phyloP scores from a whole-genome alignment of 1,140 invertebrate species.

The Drosophila equinoxialis region DNA sequence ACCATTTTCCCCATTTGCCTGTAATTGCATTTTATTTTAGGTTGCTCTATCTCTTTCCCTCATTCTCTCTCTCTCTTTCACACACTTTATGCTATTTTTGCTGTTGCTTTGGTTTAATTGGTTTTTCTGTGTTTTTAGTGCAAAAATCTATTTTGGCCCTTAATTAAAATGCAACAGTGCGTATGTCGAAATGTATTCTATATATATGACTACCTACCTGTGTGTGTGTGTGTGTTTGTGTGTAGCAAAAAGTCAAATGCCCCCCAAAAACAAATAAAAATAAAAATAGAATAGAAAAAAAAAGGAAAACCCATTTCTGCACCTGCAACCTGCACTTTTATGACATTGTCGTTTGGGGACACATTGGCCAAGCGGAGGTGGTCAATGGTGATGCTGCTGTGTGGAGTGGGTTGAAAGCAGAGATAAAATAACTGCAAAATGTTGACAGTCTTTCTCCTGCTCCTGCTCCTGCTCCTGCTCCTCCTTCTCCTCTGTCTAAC shows the following conservation, averaged over 20 bases:
- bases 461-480: background rate
- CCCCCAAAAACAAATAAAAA: slow-evolving; percentile 42
- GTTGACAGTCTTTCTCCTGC: slow-evolving; percentile 53
- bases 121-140: slow-evolving; percentile 64
- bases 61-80: background rate
- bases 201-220: background rate
- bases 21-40: slow-evolving; percentile 77
- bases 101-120: slow-evolving; percentile 77
- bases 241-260: slow-evolving; percentile 72
- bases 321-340: slow-evolving; percentile 46
- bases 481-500: background rate
- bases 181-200: slow-evolving; percentile 51
- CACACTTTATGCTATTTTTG: slow-evolving; percentile 13
- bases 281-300: slow-evolving; percentile 22
- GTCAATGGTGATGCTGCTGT: slow-evolving; percentile 1
- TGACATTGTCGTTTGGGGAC: slow-evolving; percentile 39
- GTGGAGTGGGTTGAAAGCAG: background rate
- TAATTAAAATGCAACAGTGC: slow-evolving; percentile 79
- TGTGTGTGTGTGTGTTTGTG: background rate
- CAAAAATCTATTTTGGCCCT: slow-evolving; percentile 65
- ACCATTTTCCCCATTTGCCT: slow-evolving; percentile 26
- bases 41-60: background rate
- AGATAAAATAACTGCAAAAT: slow-evolving; percentile 79
- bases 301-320: slow-evolving; percentile 25
- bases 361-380: slow-evolving; percentile 19